Percentiles rank a stretch among this genome's conserved stretches.
Evolutionary conservation across 2,113 vertebrate genomes (phyloP).

Genomic region (Pygoscelis antarcticus): DNA sequence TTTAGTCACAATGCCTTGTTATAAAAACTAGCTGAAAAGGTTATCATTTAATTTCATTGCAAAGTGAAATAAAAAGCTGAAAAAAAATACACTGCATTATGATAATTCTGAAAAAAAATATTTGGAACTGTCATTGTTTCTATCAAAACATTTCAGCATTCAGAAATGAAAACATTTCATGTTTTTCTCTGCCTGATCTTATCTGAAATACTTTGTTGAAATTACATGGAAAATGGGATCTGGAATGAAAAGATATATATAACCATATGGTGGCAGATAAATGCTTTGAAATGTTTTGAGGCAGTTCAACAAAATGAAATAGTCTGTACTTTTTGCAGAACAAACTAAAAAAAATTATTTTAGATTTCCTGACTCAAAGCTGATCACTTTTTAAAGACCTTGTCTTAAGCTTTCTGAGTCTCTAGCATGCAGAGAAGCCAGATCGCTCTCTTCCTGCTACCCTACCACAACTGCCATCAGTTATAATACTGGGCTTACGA

Average conservation of each 20-base stretch:
- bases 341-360: neutral
- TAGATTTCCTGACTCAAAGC: neutral
- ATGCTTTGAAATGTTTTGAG: neutral
- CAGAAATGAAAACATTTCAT: neutral
- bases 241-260: neutral
- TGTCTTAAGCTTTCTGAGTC: neutral
- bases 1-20: neutral
- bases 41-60: neutral
- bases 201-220: neutral
- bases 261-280: neutral
- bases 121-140: neutral
- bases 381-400: neutral
- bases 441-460: neutral
- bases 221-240: neutral
- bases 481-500: neutral
- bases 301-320: neutral
- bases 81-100: neutral
- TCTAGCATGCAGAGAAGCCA: neutral
- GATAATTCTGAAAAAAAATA: neutral
- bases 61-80: neutral
- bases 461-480: neutral
- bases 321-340: neutral
- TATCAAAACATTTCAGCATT: neutral
- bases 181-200: neutral
- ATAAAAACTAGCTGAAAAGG: neutral